These are phyloP conservation scores for Coracopsis vasa DNA, from an alignment of 2,113 vertebrate species.

Conservation along the genomic window DNA sequence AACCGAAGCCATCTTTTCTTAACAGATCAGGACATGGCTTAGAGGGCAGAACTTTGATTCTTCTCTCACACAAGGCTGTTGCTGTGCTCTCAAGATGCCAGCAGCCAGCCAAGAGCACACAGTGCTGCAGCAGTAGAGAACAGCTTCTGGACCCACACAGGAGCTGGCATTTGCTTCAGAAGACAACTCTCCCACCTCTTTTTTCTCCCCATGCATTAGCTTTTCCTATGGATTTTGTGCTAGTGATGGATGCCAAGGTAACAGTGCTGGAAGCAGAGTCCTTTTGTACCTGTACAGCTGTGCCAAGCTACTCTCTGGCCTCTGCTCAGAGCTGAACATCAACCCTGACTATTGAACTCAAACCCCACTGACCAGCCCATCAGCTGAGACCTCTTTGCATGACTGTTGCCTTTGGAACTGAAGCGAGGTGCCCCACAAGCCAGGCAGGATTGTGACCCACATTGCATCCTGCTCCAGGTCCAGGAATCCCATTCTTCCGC, in stretches of 20 bases:
- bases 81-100: not conserved
- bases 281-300: not conserved
- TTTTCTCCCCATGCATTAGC: not conserved
- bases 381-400: not conserved
- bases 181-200: not conserved
- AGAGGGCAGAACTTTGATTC: not conserved
- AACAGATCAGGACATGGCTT: not conserved
- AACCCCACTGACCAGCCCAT: not conserved
- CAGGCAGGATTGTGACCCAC: not conserved
- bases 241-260: not conserved
- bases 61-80: not conserved
- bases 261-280: not conserved
- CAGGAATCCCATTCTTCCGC: not conserved
- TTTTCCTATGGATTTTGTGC: not conserved
- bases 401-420: not conserved
- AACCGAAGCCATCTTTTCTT: not conserved
- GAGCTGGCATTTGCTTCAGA: slow-evolving; percentile 19
- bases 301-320: not conserved
- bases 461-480: not conserved
- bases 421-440: accelerated
- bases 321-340: not conserved
- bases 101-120: not conserved
- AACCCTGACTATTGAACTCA: not conserved
- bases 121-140: not conserved
- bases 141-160: not conserved